Evolutionary conservation across 2,113 vertebrate species (phyloP).

Genomic region (Caranx melampygus): DNA sequence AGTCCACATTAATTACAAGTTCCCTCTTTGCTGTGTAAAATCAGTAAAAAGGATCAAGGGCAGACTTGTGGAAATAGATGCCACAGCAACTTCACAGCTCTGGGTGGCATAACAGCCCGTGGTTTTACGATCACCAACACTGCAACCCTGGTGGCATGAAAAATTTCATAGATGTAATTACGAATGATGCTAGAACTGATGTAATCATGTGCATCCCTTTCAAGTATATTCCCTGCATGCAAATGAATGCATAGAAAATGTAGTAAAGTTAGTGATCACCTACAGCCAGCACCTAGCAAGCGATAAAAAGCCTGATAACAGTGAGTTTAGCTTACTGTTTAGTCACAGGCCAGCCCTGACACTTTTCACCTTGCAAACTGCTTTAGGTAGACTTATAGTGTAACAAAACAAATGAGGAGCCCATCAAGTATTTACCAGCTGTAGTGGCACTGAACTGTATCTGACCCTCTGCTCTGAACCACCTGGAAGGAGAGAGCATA

Average conservation of each 20-base stretch:
- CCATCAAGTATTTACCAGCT: constrained; percentile 35
- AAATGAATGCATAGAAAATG: constrained; percentile 4
- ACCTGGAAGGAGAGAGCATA: constrained; percentile 55
- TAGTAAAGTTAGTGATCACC: neutral
- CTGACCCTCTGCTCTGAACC: constrained; percentile 59
- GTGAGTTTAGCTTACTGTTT: neutral
- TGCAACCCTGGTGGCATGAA: constrained; percentile 30
- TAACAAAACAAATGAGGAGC: constrained; percentile 25
- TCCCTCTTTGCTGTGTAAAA: neutral
- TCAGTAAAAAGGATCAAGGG: neutral
- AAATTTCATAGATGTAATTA: constrained; percentile 38
- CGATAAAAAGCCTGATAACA: neutral
- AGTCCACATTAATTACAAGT: neutral
- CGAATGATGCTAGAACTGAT: constrained; percentile 20
- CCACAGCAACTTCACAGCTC: constrained; percentile 5
- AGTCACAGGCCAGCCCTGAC: neutral
- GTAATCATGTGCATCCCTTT: constrained; percentile 19
- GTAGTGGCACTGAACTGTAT: constrained; percentile 55
- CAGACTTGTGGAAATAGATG: neutral
- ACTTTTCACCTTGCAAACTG: neutral
- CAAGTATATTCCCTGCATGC: constrained; percentile 18
- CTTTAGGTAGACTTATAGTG: constrained; percentile 1
- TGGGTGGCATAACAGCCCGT: constrained; percentile 35
- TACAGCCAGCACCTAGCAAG: neutral
- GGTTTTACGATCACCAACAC: constrained; percentile 39